Conservation (phyloP, 2,797 vertebrate species). For the Telmatherina bonti region DNA sequence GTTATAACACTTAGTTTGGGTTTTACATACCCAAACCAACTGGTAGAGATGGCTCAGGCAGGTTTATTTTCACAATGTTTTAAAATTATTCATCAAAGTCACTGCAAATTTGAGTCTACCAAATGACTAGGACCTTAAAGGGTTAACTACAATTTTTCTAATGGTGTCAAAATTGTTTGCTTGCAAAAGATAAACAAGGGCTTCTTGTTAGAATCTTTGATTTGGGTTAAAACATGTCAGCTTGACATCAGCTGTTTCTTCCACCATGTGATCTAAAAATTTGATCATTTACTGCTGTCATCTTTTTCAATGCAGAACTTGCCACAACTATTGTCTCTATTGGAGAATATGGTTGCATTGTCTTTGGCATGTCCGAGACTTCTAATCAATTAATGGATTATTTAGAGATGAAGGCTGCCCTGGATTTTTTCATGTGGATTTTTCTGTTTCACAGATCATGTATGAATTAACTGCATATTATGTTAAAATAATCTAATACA, state of each 20-base stretch:
- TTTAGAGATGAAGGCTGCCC: slow-evolving; percentile 24
- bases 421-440: slow-evolving; percentile 17
- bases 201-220: slow-evolving; percentile 11
- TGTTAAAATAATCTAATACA: neutral
- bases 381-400: slow-evolving; percentile 55
- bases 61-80: too few relatives aligned
- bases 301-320: slow-evolving; percentile 40
- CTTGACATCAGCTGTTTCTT: slow-evolving; percentile 27
- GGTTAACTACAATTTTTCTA: neutral
- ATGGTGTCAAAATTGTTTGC: slow-evolving; percentile 4
- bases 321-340: slow-evolving; percentile 54
- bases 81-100: too few relatives aligned
- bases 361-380: slow-evolving; percentile 27
- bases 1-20: too few relatives aligned
- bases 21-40: too few relatives aligned
- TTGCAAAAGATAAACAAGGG: slow-evolving; percentile 1
- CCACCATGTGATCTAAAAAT: slow-evolving; percentile 33
- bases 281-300: slow-evolving; percentile 39
- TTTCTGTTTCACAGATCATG: slow-evolving; percentile 27
- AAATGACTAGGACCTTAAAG: too few relatives aligned
- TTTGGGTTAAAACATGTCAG: slow-evolving; percentile 30
- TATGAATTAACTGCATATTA: slow-evolving; percentile 32
- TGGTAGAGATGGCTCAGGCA: too few relatives aligned
- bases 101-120: too few relatives aligned
- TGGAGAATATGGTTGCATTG: slow-evolving; percentile 64